These are phyloP conservation scores for Scaptomyza hsui DNA, from an alignment of 1,140 invertebrate genomes.

Conservation along the genomic window DNA sequence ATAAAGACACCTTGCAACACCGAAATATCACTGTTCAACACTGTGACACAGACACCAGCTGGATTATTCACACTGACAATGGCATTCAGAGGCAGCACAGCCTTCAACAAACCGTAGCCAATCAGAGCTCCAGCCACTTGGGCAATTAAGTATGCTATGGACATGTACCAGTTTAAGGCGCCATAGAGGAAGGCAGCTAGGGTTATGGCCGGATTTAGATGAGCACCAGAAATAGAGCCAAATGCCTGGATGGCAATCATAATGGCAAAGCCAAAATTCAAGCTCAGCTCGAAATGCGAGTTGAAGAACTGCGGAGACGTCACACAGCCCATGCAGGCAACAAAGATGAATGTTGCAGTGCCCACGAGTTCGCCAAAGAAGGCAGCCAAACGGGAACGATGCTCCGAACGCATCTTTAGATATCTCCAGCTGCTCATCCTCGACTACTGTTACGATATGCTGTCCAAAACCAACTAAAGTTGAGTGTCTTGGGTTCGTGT, in stretches of 20 bases:
- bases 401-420: constrained; percentile 6
- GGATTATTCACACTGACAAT: constrained; percentile 63
- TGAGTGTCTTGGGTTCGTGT: background rate
- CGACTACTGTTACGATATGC: constrained; percentile 59
- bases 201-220: constrained; percentile 95
- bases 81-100: constrained; percentile 85
- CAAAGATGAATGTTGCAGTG: constrained; percentile 89
- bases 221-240: constrained; percentile 93
- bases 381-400: constrained; percentile 33
- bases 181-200: constrained; percentile 86
- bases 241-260: constrained; percentile 87
- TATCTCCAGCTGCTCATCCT: constrained; percentile 26
- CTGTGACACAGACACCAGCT: constrained; percentile 86
- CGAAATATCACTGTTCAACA: constrained; percentile 84
- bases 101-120: constrained; percentile 89
- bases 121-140: constrained; percentile 89
- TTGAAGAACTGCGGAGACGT: constrained; percentile 50
- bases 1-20: constrained; percentile 85
- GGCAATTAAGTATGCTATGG: constrained; percentile 88
- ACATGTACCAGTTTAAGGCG: constrained; percentile 86
- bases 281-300: constrained; percentile 56
- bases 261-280: constrained; percentile 72
- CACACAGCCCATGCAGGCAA: constrained; percentile 90
- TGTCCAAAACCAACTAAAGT: constrained; percentile 47
- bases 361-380: constrained; percentile 88